These are phyloP conservation scores for Ochropleura plecta DNA, from an alignment of 2,888 invertebrate species.

Conservation along the genomic window DNA sequence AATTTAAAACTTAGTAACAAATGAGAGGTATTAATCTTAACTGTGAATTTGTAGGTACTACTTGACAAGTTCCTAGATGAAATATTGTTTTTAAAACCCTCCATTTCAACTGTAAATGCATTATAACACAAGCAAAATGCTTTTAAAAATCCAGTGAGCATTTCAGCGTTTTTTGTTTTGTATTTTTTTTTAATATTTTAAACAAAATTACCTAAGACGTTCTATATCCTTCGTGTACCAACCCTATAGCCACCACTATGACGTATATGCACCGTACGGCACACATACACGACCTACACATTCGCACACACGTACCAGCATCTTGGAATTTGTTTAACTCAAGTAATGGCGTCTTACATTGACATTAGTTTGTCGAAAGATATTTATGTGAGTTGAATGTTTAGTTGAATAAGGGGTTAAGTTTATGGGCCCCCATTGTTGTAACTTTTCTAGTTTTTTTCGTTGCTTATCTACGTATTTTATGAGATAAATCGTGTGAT, in stretches of 20 bases:
- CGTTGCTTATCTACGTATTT: slow-evolving; percentile 70
- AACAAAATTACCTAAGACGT: neutral
- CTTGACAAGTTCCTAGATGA: neutral
- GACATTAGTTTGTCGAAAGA: slow-evolving; percentile 90
- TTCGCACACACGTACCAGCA: slow-evolving; percentile 74
- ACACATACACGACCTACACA: slow-evolving; percentile 68
- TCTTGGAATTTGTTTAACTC: slow-evolving; percentile 88
- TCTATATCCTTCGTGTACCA: slow-evolving; percentile 25
- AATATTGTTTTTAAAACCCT: neutral
- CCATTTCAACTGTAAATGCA: neutral
- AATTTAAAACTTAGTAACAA: neutral
- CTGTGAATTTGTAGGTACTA: neutral
- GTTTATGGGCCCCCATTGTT: slow-evolving; percentile 83
- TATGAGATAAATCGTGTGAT: slow-evolving; percentile 76
- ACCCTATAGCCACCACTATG: slow-evolving; percentile 67
- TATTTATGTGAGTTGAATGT: slow-evolving; percentile 90
- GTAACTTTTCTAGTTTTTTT: slow-evolving; percentile 76
- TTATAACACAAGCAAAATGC: neutral
- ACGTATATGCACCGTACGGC: slow-evolving; percentile 70
- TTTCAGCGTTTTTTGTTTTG: no score
- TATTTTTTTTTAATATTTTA: neutral
- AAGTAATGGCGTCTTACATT: slow-evolving; percentile 89
- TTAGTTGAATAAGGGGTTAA: slow-evolving; percentile 89
- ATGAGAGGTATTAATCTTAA: neutral
- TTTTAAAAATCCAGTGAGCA: neutral